Base-by-base conservation (phyloP, 2,113 vertebrate genomes). In the Gambusia holbrooki region DNA sequence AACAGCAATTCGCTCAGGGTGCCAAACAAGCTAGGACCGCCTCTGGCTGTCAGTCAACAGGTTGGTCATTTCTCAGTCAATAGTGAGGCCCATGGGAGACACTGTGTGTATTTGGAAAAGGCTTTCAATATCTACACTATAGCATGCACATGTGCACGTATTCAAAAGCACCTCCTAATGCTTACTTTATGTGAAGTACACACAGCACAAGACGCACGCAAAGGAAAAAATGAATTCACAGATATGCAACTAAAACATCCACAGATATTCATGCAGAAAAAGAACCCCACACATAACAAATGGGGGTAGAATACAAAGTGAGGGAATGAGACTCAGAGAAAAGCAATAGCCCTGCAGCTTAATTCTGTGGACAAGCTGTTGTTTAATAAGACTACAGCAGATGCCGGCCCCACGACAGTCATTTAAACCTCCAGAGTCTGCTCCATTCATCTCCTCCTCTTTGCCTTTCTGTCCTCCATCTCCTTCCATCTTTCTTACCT, bases 291-390 rank as follows among this genome's bases (percentile, higher is more conserved):
- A 61, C 87, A 92, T 86, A 72, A 93, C 89, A 75, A 63, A 67
- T 82, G 71, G 40, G 73, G 45, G 68, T 37, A 51, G 63, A 63
- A 64, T 62, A 45, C 37, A 29, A 45, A 70, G 73, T 69, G 62
- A 67, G 74, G 83, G 33, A 74, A 76, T 70, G 82, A 78, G 82
- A 86, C 79, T 76, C 73, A 86, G 84, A 87, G 74, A 85, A 88
- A 79, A 87, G 85, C 80, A 89, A 89, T 73, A 90, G 80, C 84
- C 90, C 88, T 78, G 86, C 74, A 91, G 89, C 92, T 87, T 83
- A 74, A 90, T 90, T 89, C 87, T 80, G 75, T 79, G 86, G 83
- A 91, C 90, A 90, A 90, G 89, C 88, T 91, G 87, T 92, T 92
- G 90, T 90, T 92, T 90, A 90, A 90, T 91, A 90, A 83, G 89